Percentiles rank a stretch among this genome's conserved stretches.
Conservation (phyloP, 2,113 vertebrate genomes). For the Cygnus buccinator region DNA sequence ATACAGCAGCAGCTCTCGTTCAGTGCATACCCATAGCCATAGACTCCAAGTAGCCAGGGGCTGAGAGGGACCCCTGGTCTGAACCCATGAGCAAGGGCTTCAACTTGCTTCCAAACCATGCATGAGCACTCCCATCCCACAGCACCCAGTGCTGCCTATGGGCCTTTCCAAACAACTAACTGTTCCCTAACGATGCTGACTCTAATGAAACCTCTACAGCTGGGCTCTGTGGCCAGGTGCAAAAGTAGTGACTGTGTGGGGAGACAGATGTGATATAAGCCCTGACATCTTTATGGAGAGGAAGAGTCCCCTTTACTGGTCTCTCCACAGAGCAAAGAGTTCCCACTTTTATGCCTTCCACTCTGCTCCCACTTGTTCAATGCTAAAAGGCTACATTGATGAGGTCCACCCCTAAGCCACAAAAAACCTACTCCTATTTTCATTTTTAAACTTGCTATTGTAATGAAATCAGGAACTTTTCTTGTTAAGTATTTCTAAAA, state of each 20-base stretch:
- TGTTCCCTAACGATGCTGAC: neutral
- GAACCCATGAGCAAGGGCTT: neutral
- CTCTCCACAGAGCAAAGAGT: neutral
- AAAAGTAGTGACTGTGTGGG: neutral
- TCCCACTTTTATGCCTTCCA: neutral
- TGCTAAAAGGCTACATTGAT: neutral
- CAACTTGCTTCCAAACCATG: neutral
- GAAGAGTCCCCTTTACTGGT: neutral
- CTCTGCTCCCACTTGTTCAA: neutral
- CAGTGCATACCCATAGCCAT: rapidly evolving
- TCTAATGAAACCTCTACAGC: neutral
- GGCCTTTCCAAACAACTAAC: neutral
- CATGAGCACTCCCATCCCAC: neutral
- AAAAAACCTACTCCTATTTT: neutral
- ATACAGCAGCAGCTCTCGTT: neutral
- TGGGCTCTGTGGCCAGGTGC: neutral
- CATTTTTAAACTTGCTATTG: neutral
- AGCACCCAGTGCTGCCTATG: rapidly evolving
- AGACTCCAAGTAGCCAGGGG: neutral
- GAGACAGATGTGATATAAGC: neutral
- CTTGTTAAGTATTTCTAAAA: neutral
- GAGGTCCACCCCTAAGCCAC: neutral
- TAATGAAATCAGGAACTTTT: neutral
- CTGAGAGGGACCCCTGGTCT: rapidly evolving
- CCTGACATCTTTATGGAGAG: neutral